Evolutionary conservation across 2,888 invertebrate genomes (phyloP).

Genomic region (Phengaris alcon): DNA sequence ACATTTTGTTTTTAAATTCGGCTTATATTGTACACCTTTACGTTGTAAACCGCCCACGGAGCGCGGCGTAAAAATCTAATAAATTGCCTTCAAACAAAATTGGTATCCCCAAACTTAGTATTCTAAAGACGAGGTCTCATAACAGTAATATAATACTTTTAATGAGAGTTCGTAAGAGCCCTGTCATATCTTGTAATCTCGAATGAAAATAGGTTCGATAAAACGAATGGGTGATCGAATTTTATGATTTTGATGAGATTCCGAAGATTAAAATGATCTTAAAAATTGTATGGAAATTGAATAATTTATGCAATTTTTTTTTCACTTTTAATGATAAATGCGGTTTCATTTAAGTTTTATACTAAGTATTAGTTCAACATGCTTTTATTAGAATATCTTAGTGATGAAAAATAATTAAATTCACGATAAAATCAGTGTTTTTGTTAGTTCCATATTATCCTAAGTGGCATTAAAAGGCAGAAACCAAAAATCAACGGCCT

Average conservation of each 20-base stretch:
- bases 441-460: no score
- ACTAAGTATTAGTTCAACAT: no score
- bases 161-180: constrained; percentile 30
- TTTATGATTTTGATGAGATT: constrained; percentile 10
- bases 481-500: not conserved
- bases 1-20: no score
- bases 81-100: constrained; percentile 54
- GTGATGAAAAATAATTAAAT: no score
- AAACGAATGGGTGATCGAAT: constrained; percentile 6
- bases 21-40: not conserved
- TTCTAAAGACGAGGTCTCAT: constrained; percentile 33
- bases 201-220: constrained; percentile 18
- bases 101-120: constrained; percentile 36
- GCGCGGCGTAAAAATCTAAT: constrained; percentile 55
- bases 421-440: no score
- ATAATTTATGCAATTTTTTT: no score
- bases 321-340: no score
- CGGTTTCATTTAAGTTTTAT: no score
- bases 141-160: constrained; percentile 36
- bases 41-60: not conserved
- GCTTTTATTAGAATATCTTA: no score
- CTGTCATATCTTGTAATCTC: constrained; percentile 28
- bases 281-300: not conserved
- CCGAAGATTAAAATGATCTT: not conserved
- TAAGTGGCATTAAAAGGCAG: not conserved